Conservation (phyloP, 2,888 invertebrate genomes). For the Orgyia antiqua region DNA sequence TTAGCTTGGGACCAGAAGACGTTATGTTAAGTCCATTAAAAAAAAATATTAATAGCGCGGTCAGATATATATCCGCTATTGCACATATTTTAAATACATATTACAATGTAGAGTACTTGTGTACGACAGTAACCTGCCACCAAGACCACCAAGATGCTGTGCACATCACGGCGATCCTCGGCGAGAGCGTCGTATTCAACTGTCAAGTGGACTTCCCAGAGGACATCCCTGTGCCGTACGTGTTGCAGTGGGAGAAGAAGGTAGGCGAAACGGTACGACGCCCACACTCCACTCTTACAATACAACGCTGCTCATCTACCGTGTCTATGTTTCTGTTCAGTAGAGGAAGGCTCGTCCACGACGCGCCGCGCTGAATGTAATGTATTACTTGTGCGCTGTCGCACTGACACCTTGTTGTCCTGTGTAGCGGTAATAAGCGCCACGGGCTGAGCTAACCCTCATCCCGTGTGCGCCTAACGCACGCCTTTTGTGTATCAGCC, state of each 20-base stretch:
- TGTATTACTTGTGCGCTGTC: constrained; percentile 62
- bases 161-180: constrained; percentile 97
- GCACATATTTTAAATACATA: no score
- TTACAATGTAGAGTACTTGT: no score
- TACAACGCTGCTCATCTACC: constrained; percentile 76
- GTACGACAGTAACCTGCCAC: constrained; percentile 84
- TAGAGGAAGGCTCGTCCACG: constrained; percentile 73
- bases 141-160: constrained; percentile 95
- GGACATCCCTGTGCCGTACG: constrained; percentile 97
- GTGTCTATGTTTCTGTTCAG: constrained; percentile 78
- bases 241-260: constrained; percentile 99
- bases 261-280: constrained; percentile 97
- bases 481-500: constrained; percentile 67
- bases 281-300: constrained; percentile 76
- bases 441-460: constrained; percentile 59
- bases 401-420: constrained; percentile 57
- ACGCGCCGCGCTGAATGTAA: constrained; percentile 72
- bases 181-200: constrained; percentile 98
- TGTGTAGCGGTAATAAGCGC: constrained; percentile 65
- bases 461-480: constrained; percentile 58
- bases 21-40: no score
- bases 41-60: no score
- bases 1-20: no score
- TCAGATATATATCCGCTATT: no score
- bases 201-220: constrained; percentile 98